Conservation (phyloP, 1,140 invertebrate genomes). For the Temnothorax curvispinosus region DNA sequence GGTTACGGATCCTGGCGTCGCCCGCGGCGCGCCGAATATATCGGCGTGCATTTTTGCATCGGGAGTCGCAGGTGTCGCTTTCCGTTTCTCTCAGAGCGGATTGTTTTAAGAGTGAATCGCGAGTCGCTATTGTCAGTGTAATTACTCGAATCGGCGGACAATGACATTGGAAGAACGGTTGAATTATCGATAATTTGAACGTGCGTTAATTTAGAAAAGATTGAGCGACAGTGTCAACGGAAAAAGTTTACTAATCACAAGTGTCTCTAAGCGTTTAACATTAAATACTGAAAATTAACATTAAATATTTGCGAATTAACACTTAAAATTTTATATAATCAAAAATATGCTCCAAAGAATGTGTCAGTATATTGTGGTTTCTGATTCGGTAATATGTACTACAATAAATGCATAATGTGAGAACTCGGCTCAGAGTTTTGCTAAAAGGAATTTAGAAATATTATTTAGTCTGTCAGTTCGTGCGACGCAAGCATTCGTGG, state of each 20-base stretch:
- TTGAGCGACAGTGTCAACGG: not conserved
- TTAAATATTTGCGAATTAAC: not conserved
- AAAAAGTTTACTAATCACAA: not conserved
- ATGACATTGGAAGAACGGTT: not conserved
- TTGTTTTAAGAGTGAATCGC: not conserved
- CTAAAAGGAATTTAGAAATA: not conserved
- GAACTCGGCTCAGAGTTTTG: not conserved
- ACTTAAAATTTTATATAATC: not conserved
- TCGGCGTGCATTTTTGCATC: slow-evolving; percentile 62
- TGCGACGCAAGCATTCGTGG: not conserved
- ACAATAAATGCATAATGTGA: not conserved
- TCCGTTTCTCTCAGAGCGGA: slow-evolving; percentile 35
- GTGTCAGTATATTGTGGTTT: not conserved
- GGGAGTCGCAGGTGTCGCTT: slow-evolving; percentile 47
- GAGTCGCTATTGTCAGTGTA: not conserved
- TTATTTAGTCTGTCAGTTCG: not conserved
- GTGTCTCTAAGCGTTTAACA: not conserved
- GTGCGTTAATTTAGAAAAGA: not conserved
- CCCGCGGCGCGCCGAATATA: slow-evolving; percentile 55
- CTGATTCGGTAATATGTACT: not conserved
- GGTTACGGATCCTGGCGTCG: slow-evolving; percentile 41
- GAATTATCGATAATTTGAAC: not conserved
- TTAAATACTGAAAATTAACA: not conserved
- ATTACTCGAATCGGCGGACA: not conserved
- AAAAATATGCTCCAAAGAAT: not conserved